Percentiles rank a stretch among this genome's conserved stretches.
These are phyloP conservation scores for Agriopis aurantiaria DNA, from an alignment of 2,888 invertebrate genomes.

Conservation along the genomic window DNA sequence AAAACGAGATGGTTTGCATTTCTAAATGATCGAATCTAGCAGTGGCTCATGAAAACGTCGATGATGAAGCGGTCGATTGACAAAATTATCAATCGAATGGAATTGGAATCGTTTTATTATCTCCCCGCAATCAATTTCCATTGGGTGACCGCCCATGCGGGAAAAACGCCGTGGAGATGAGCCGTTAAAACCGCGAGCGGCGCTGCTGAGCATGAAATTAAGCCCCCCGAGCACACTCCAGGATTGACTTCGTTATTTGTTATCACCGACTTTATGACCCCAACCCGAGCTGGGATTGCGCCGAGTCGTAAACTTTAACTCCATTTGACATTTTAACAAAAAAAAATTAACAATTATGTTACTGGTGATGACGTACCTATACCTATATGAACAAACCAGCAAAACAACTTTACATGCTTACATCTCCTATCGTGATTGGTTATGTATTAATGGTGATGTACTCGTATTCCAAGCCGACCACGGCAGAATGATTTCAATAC, in stretches of 20 bases:
- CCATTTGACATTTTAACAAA: constrained; percentile 23
- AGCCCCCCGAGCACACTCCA: constrained; percentile 5
- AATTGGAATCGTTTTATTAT: constrained; percentile 34
- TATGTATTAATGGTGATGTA: no score
- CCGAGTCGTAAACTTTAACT: constrained; percentile 35
- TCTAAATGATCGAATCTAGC: not conserved
- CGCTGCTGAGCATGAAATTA: constrained; percentile 49
- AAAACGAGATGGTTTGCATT: not conserved
- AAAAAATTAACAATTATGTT: not conserved
- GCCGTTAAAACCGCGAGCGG: constrained; percentile 28
- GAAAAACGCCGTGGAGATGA: constrained; percentile 28
- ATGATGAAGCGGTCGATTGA: not conserved
- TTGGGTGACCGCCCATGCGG: constrained; percentile 34
- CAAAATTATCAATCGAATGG: constrained; percentile 15
- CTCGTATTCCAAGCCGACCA: no score
- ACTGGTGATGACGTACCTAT: not conserved
- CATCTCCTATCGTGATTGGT: no score
- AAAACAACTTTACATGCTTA: no score
- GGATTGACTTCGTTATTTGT: constrained; percentile 41
- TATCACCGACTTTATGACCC: constrained; percentile 28
- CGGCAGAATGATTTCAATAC: no score
- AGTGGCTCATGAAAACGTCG: constrained; percentile 7
- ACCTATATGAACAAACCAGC: no score
- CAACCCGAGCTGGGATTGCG: constrained; percentile 20
- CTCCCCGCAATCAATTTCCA: constrained; percentile 27